Evolutionary conservation across 2,113 vertebrate species (phyloP), one percentile per base, ranked within the genome.

Genomic region (Serilophus lunatus): DNA sequence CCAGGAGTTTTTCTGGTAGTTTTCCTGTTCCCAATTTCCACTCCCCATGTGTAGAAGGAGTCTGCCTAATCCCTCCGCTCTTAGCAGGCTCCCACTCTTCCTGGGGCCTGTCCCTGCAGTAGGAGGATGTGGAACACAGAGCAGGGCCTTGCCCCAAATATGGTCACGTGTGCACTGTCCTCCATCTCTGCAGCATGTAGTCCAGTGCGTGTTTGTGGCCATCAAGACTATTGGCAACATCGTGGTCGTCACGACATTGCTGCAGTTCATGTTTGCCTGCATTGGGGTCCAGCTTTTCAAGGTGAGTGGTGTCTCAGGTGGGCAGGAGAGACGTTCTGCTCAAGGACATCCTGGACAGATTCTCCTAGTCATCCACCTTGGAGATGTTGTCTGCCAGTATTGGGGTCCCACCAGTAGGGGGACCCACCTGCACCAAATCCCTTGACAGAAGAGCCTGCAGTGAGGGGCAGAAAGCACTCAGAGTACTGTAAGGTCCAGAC

Each of bases 211-310:
- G 88, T 99, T 99, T 8, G 99, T 99, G 91, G 99, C 99, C 95
- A 99, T 99, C 96, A 99, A 99, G 98, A 99, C 99, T 19, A 99
- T 99, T 1, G 99, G 99, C 24, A 99, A 99, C 97, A 99, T 99
- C 1, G 99, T 99, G 65, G 96, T 99, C 54, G 99, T 99, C 93
- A 99, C 99, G 2, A 98, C 99, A 3, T 94, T 99, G 95, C 97
- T 99, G 79, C 99, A 99, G 97, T 99, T 99, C 97, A 99, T 99
- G 98, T 99, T 99, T 13, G 98, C 99, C 93, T 99, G 99, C 95
- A 99, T 99, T 0, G 99, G 99, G 12, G 99, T 99, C 10, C 99
- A 99, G 79, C 99, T 99, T 31, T 99, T 99, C 96, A 99, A 99
- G 99, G 99, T 99, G 88, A 97, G 95, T 10, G 0, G 12, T 23